Percentiles rank a stretch among this genome's conserved stretches.
phyloP scores from a whole-genome alignment of 2,113 vertebrate genomes.

The Ochotona curzoniae region DNA sequence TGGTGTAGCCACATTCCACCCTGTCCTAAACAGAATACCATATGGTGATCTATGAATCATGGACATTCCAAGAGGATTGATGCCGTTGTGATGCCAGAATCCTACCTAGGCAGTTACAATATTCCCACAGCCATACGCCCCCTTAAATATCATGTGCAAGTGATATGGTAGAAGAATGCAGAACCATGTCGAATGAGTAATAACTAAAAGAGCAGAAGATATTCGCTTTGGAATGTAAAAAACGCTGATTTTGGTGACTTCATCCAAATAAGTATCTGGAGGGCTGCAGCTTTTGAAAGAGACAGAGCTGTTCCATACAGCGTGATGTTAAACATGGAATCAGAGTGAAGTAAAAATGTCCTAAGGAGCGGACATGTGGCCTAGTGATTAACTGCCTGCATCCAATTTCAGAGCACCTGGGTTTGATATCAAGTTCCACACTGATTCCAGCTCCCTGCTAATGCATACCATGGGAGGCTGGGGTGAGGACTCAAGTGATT shows the following conservation, averaged over 20 bases:
- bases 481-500: no score
- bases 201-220: not conserved
- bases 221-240: not conserved
- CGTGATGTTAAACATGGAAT: not conserved
- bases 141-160: slow-evolving; percentile 44
- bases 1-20: not conserved
- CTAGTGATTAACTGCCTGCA: no score
- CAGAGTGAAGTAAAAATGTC: not conserved
- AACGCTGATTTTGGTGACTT: not conserved
- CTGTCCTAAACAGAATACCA: slow-evolving; percentile 40
- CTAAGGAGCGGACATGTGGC: not conserved
- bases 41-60: slow-evolving; percentile 75
- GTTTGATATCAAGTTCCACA: no score
- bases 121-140: not conserved
- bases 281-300: not conserved
- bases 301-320: not conserved
- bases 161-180: not conserved
- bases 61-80: slow-evolving; percentile 39
- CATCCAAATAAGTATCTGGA: not conserved
- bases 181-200: slow-evolving; percentile 3
- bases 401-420: no score
- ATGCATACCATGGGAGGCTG: no score
- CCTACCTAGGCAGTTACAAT: slow-evolving; percentile 56
- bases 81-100: slow-evolving; percentile 50
- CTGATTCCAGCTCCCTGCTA: no score